Percentiles rank a stretch among this genome's conserved stretches.
phyloP scores from a whole-genome alignment of 2,113 vertebrate genomes.

The Phoenicopterus ruber region DNA sequence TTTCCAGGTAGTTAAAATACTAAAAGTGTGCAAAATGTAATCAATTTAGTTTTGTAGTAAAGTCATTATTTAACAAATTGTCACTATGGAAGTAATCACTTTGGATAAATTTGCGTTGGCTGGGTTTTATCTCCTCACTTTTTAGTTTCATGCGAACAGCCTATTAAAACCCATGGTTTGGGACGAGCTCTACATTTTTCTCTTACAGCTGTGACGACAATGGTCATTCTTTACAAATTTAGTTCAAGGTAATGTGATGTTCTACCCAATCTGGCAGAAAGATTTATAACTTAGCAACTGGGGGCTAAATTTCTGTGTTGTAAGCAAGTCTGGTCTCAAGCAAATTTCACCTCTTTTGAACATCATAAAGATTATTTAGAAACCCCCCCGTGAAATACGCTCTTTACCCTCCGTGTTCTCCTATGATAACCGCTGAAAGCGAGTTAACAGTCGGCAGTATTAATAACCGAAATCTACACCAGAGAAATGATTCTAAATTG shows the following conservation, averaged over 20 bases:
- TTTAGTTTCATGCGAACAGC: conserved; percentile 19
- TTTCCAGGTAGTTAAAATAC: conserved; percentile 47
- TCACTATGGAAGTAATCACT: conserved; percentile 30
- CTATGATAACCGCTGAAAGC: not conserved
- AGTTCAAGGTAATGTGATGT: conserved; percentile 57
- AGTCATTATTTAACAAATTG: conserved; percentile 32
- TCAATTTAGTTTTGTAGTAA: conserved; percentile 26
- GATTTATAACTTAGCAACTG: conserved; percentile 59
- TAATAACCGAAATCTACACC: not conserved
- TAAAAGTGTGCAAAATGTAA: conserved; percentile 31
- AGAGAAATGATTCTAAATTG: not conserved
- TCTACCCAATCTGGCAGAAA: conserved; percentile 47
- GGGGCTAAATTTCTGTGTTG: conserved; percentile 49
- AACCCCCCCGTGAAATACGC: not conserved
- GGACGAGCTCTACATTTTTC: conserved; percentile 48
- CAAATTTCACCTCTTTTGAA: conserved; percentile 33
- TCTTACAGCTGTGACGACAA: conserved; percentile 42
- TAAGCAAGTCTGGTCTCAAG: conserved; percentile 46
- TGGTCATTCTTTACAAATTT: conserved; percentile 66
- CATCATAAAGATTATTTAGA: not conserved
- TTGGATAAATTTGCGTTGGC: conserved; percentile 16
- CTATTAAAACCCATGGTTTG: conserved; percentile 25
- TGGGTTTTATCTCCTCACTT: conserved; percentile 22
- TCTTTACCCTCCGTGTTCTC: not conserved
- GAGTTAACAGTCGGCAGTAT: not conserved